Conservation (phyloP, 2,888 invertebrate species). For the Drosophila ustulata region DNA sequence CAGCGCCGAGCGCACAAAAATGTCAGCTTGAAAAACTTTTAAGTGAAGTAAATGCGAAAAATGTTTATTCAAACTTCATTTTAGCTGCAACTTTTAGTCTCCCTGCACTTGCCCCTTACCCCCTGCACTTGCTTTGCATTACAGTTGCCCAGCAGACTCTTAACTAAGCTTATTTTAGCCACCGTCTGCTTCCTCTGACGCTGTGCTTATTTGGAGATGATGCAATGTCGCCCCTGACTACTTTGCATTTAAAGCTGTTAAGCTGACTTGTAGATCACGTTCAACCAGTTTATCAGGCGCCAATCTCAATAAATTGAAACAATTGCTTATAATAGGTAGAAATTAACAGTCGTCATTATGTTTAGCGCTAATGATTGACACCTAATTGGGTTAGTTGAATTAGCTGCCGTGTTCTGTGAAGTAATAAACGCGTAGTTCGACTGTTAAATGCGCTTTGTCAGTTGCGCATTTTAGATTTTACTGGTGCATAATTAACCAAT, state of each 20-base stretch:
- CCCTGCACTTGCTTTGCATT: not conserved
- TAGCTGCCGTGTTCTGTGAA: not conserved
- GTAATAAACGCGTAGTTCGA: not conserved
- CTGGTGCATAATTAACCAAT: constrained; percentile 20
- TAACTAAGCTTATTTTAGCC: constrained; percentile 74
- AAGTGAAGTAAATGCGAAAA: constrained; percentile 81
- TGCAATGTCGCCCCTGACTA: constrained; percentile 52
- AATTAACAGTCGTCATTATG: not conserved
- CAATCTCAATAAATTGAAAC: constrained; percentile 4
- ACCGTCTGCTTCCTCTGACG: constrained; percentile 42
- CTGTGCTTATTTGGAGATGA: constrained; percentile 50
- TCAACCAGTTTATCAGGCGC: constrained; percentile 53
- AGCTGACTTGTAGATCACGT: constrained; percentile 47
- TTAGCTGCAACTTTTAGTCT: constrained; percentile 66
- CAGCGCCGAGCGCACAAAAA: constrained; percentile 44
- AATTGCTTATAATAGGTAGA: not conserved
- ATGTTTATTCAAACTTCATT: constrained; percentile 81
- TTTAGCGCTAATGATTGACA: no score
- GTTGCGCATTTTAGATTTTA: not conserved
- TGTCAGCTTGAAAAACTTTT: constrained; percentile 75
- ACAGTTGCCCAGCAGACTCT: constrained; percentile 49
- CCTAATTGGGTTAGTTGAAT: not conserved
- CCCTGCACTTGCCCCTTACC: not conserved
- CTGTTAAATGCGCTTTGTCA: not conserved
- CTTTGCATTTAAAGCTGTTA: constrained; percentile 65